Evolutionary conservation across 2,797 vertebrate genomes (phyloP).

Genomic region (Pipistrellus nathusii): DNA sequence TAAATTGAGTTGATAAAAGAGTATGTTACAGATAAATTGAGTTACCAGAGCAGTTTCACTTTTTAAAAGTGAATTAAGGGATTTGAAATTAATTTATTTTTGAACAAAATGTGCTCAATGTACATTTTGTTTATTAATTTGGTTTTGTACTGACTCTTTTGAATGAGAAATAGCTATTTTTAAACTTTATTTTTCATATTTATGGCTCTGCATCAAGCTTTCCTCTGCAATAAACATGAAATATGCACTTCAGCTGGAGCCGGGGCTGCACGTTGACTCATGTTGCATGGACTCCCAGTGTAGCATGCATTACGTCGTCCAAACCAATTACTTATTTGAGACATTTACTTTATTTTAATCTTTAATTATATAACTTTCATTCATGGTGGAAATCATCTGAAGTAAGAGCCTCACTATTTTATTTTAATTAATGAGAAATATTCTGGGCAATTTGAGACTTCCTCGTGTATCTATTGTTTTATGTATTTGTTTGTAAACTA

Average conservation of each 20-base stretch:
- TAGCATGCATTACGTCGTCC: background rate
- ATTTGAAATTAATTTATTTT: constrained; percentile 77
- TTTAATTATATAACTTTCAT: constrained; percentile 35
- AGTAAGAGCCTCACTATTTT: background rate
- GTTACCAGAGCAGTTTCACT: constrained; percentile 68
- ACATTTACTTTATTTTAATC: constrained; percentile 33
- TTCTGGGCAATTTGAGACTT: background rate
- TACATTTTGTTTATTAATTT: constrained; percentile 66
- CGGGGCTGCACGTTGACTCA: background rate
- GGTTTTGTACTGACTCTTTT: constrained; percentile 43
- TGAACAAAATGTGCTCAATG: constrained; percentile 50
- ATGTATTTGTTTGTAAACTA: background rate
- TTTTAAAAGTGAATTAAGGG: constrained; percentile 71
- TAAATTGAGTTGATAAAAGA: constrained; percentile 61
- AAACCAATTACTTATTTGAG: background rate
- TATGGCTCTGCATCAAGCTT: background rate
- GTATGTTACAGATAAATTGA: constrained; percentile 69
- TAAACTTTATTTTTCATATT: constrained; percentile 57
- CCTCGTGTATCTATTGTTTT: background rate
- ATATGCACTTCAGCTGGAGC: background rate
- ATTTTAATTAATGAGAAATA: constrained; percentile 32
- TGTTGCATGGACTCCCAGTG: no score
- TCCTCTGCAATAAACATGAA: background rate
- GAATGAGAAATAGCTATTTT: constrained; percentile 47
- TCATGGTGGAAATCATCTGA: background rate